Conservation (phyloP, 2,888 invertebrate genomes). For the Osedax frankpressi region DNA sequence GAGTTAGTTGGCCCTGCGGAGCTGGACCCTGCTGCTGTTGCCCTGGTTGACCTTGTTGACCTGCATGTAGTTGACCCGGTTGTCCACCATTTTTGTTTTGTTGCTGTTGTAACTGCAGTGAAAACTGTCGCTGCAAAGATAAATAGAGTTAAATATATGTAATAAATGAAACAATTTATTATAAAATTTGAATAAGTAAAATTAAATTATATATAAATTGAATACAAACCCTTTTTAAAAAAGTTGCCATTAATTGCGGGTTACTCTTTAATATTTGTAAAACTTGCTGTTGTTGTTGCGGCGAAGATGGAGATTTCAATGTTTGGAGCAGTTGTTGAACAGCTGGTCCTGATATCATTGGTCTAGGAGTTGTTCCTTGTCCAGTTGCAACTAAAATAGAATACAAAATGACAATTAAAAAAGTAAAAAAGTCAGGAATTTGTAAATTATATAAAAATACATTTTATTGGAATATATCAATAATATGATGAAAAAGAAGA, state of each 20-base stretch:
- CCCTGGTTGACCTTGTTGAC: slow-evolving; percentile 30
- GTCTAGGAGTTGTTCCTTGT: not conserved
- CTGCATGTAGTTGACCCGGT: slow-evolving; percentile 44
- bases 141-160: not conserved
- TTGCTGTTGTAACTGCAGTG: slow-evolving; percentile 15
- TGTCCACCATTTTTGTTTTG: slow-evolving; percentile 37
- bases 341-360: slow-evolving; percentile 47
- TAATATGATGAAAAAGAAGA: no score
- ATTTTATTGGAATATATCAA: no score
- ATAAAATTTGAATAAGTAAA: not conserved
- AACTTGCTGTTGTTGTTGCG: slow-evolving; percentile 77
- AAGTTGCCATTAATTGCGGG: slow-evolving; percentile 86
- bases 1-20: slow-evolving; percentile 41
- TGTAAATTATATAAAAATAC: no score
- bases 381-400: not conserved
- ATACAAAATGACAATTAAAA: not conserved
- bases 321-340: slow-evolving; percentile 66
- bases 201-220: slow-evolving; percentile 30
- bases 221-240: slow-evolving; percentile 76
- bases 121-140: slow-evolving; percentile 3
- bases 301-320: slow-evolving; percentile 72
- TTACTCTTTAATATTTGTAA: slow-evolving; percentile 79
- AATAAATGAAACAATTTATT: not conserved
- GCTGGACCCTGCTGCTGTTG: slow-evolving; percentile 45
- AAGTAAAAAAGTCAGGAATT: not conserved